Evolutionary conservation across 1,140 invertebrate species (phyloP).

Genomic region (Calosoma granatense): DNA sequence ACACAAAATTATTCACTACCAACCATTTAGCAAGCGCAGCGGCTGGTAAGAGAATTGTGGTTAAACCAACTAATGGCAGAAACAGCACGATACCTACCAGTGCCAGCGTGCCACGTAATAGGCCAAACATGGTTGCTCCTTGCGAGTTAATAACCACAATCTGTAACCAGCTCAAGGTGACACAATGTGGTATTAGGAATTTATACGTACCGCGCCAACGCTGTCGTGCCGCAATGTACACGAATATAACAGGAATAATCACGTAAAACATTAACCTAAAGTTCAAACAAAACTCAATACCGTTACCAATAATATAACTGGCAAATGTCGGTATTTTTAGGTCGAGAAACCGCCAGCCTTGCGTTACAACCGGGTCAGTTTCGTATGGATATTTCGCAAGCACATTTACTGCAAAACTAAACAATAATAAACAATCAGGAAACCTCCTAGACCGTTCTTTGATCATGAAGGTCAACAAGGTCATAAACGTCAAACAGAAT

Average conservation of each 20-base stretch:
- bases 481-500: slow-evolving; percentile 59
- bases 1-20: slow-evolving; percentile 49
- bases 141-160: slow-evolving; percentile 69
- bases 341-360: slow-evolving; percentile 69
- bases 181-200: slow-evolving; percentile 70
- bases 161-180: slow-evolving; percentile 78
- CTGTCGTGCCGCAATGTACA: slow-evolving; percentile 58
- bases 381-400: slow-evolving; percentile 77
- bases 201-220: slow-evolving; percentile 70
- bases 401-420: slow-evolving; percentile 71
- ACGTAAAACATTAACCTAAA: slow-evolving; percentile 63
- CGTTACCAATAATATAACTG: slow-evolving; percentile 67
- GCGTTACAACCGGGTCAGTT: slow-evolving; percentile 65
- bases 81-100: slow-evolving; percentile 67
- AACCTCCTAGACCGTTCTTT: slow-evolving; percentile 38
- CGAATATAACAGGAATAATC: slow-evolving; percentile 60
- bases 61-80: slow-evolving; percentile 63
- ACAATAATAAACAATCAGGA: slow-evolving; percentile 58
- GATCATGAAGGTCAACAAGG: slow-evolving; percentile 59
- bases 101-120: slow-evolving; percentile 63
- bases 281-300: slow-evolving; percentile 76
- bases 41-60: slow-evolving; percentile 60
- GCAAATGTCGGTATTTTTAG: slow-evolving; percentile 69
- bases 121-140: slow-evolving; percentile 67
- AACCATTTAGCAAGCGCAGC: slow-evolving; percentile 60